Base-by-base conservation (phyloP, 2,113 vertebrate genomes). In the Platanista minor region DNA sequence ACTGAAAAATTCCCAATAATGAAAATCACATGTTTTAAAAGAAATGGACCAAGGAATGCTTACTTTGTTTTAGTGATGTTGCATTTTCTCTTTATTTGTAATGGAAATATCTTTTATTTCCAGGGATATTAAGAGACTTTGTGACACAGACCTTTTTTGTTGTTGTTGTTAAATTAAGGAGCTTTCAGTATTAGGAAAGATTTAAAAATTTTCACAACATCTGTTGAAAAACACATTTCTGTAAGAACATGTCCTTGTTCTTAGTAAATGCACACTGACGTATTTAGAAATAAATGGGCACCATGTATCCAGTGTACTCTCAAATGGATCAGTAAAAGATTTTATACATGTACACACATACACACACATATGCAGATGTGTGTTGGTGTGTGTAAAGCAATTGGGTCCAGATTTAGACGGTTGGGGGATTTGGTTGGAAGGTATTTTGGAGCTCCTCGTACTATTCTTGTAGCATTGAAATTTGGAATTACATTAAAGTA, bases 51-150 rank as follows among this genome's bases (percentile, higher is more conserved):
- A 2, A 93, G 36, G 8, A 90, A n/a, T 95, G 89, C 52, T 93
- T 85, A 90, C 52, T 69, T 94, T 25, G 11, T 92, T 89, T 96
- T 77, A 92, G 85, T 90, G 96, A 95, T 89, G 71, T 75, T 94
- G 41, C 49, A 43, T 94, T 90, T 97, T 92, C 66, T 87, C 36
- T 91, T 95, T 90, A 90, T 92, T 95, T 95, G 87, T 94, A 96
- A 94, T 94, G 94, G 89, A 96, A 97, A 89, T 95, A 90, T 49
- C 13, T 49, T 52, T 91, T 93, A 29, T 90, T 97, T 88, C 93
- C 91, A 96, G 91, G 46, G 93, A 91, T 84, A 74, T 59, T 87
- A 91, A 87, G 39, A 90, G 75, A 91, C 33, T 96, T 74, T 64
- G 31, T 46, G 71, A 78, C n/a, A 83, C 5, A 33, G 23, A 41